These are phyloP conservation scores for Drosophila paranaensis DNA, from an alignment of 2,888 invertebrate genomes.

Conservation along the genomic window DNA sequence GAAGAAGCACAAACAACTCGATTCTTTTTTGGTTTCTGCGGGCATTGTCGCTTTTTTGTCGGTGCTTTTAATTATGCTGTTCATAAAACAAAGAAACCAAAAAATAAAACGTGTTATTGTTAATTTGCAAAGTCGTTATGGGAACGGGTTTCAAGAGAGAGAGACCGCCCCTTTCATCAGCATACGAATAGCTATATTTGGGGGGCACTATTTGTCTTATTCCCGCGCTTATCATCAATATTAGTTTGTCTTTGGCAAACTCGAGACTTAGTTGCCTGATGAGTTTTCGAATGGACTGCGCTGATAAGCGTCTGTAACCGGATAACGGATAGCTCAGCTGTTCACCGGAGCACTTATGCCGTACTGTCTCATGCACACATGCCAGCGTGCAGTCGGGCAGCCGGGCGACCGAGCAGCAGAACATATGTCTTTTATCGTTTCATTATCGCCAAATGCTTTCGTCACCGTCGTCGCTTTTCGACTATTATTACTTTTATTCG, in stretches of 20 bases:
- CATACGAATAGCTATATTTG: slow-evolving; percentile 28
- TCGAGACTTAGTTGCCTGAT: neutral
- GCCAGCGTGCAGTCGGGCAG: slow-evolving; percentile 20
- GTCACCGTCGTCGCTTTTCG: slow-evolving; percentile 60
- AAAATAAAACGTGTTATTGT: slow-evolving; percentile 28
- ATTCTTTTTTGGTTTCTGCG: slow-evolving; percentile 33
- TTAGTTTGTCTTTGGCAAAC: slow-evolving; percentile 26
- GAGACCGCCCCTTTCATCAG: slow-evolving; percentile 23
- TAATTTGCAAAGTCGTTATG: slow-evolving; percentile 30
- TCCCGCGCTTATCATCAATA: slow-evolving; percentile 34
- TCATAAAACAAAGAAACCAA: slow-evolving; percentile 42
- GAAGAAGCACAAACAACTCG: slow-evolving; percentile 34
- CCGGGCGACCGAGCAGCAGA: neutral
- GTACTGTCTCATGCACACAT: slow-evolving; percentile 28
- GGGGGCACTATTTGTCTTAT: slow-evolving; percentile 28
- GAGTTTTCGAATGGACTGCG: slow-evolving; percentile 7
- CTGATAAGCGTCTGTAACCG: slow-evolving; percentile 33
- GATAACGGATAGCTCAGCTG: slow-evolving; percentile 41
- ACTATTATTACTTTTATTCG: slow-evolving; percentile 44
- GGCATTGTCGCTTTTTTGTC: slow-evolving; percentile 21
- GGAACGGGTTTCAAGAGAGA: slow-evolving; percentile 36
- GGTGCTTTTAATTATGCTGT: slow-evolving; percentile 51
- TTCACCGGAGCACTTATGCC: slow-evolving; percentile 27
- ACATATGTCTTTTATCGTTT: slow-evolving; percentile 73
- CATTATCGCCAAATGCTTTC: slow-evolving; percentile 75